A percentile compares a stretch with the other conserved stretches of the same genome.
phyloP scores from a whole-genome alignment of 2,888 invertebrate species.

The Polylopha cassiicola region DNA sequence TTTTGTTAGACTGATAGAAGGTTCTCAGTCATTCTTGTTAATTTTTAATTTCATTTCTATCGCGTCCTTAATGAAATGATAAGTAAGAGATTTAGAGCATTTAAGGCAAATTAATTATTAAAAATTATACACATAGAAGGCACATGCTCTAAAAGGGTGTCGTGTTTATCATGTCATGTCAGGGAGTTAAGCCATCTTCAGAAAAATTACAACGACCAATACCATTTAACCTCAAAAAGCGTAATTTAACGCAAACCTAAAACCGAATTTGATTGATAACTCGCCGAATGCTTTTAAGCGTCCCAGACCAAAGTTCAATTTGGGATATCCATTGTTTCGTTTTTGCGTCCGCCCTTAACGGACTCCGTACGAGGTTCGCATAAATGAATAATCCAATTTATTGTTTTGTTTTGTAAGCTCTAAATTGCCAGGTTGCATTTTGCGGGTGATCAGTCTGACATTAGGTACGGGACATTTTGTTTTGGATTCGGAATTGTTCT shows the following conservation, averaged over 20 bases:
- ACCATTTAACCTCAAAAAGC: too few relatives aligned
- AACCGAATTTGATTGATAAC: slow-evolving; percentile 58
- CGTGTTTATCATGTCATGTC: too few relatives aligned
- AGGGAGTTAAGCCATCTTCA: too few relatives aligned
- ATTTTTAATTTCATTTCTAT: too few relatives aligned
- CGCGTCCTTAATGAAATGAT: too few relatives aligned
- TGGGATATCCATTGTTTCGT: slow-evolving; percentile 54
- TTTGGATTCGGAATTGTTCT: slow-evolving; percentile 6
- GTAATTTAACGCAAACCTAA: slow-evolving; percentile 37
- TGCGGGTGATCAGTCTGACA: slow-evolving; percentile 22
- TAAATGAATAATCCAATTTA: slow-evolving; percentile 64
- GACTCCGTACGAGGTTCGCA: slow-evolving; percentile 48
- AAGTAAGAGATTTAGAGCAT: too few relatives aligned
- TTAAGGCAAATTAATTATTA: too few relatives aligned
- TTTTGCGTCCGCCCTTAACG: slow-evolving; percentile 58
- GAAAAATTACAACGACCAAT: too few relatives aligned
- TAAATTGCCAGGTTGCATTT: slow-evolving; percentile 34
- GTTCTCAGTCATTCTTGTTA: too few relatives aligned
- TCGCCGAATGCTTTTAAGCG: slow-evolving; percentile 50
- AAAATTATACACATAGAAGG: too few relatives aligned
- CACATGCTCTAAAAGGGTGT: too few relatives aligned
- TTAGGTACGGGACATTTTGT: slow-evolving; percentile 18
- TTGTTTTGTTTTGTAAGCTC: slow-evolving; percentile 52
- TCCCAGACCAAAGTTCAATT: slow-evolving; percentile 65
- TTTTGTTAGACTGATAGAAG: too few relatives aligned